Evolutionary conservation across 2,797 vertebrate species (phyloP).

Genomic region (Gobio occitaniae): DNA sequence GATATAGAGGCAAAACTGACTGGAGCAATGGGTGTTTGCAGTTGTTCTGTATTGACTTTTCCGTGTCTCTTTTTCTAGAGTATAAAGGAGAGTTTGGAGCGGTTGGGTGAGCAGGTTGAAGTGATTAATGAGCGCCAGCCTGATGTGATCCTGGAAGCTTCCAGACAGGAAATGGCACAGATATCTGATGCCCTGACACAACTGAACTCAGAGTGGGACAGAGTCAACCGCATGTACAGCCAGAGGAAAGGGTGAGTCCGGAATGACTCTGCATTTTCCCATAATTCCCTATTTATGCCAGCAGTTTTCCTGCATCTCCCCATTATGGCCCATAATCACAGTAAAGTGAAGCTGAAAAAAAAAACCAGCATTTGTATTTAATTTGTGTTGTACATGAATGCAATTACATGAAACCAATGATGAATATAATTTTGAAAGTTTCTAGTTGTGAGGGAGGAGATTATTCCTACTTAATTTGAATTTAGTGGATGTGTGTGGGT

Average conservation of each 20-base stretch:
- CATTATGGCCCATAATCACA: background rate
- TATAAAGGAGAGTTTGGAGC: conserved; percentile 89
- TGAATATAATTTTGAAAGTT: background rate
- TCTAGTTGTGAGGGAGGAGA: background rate
- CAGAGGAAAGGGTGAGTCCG: conserved; percentile 88
- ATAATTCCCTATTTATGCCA: background rate
- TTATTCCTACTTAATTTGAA: background rate
- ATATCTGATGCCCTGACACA: conserved; percentile 88
- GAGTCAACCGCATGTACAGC: conserved; percentile 90
- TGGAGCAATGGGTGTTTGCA: background rate
- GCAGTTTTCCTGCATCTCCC: background rate
- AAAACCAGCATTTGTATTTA: background rate
- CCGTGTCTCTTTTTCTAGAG: conserved; percentile 74
- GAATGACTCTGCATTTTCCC: background rate
- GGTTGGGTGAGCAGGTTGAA: conserved; percentile 85
- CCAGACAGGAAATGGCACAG: conserved; percentile 86
- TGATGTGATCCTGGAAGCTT: conserved; percentile 86
- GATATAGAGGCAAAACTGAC: background rate
- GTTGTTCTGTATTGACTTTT: background rate
- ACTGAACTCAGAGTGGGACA: conserved; percentile 92
- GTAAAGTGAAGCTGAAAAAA: background rate
- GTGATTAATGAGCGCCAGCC: conserved; percentile 89
- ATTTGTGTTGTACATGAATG: background rate
- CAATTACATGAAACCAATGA: background rate
- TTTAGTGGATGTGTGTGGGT: background rate